These are phyloP conservation scores for Babyrousa celebensis DNA, from an alignment of 2,797 vertebrate genomes.

Conservation along the genomic window DNA sequence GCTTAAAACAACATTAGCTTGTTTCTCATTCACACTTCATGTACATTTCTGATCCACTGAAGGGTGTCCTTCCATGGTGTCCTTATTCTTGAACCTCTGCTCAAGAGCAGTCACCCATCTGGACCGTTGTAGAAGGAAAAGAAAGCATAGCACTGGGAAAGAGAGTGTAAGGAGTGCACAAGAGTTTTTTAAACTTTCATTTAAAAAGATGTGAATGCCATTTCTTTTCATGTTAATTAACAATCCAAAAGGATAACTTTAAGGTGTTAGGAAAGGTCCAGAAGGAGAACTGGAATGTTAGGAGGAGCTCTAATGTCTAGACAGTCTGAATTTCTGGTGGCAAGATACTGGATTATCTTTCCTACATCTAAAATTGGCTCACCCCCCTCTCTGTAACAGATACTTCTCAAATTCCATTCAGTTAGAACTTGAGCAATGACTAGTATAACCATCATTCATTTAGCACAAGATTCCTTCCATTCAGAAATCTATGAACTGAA, in stretches of 20 bases:
- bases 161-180: background rate
- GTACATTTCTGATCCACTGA: background rate
- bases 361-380: background rate
- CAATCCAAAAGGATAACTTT: background rate
- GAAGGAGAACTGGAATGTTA: background rate
- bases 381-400: background rate
- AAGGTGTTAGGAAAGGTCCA: background rate
- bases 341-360: background rate
- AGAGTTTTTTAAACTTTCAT: background rate
- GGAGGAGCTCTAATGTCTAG: background rate
- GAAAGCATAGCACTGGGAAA: background rate
- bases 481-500: background rate
- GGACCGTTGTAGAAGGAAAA: background rate
- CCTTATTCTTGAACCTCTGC: background rate
- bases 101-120: background rate
- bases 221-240: background rate
- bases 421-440: background rate
- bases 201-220: background rate
- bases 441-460: background rate
- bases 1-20: background rate
- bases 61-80: background rate
- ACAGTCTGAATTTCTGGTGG: background rate
- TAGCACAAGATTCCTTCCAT: background rate
- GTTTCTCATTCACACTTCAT: background rate
- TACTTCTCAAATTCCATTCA: background rate